Evolutionary conservation across 2,888 invertebrate genomes (phyloP).

Genomic region (Drosophila atroscutellata): DNA sequence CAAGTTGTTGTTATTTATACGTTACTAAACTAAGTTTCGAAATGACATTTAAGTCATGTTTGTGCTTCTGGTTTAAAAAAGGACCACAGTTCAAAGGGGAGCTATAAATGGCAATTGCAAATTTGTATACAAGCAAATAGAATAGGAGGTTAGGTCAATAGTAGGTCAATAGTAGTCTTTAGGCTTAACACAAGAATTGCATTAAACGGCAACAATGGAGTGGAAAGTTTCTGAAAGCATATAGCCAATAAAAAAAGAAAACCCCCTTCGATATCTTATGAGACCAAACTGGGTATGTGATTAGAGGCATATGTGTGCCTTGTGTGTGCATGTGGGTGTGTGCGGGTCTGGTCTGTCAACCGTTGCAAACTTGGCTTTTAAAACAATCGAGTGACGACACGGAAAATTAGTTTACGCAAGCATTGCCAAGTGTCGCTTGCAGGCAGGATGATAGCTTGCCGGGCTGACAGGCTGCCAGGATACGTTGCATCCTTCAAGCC

Average conservation of each 20-base stretch:
- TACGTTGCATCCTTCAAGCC: constrained; percentile 36
- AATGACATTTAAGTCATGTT: background rate
- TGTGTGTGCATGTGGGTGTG: constrained; percentile 15
- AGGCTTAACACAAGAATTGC: constrained; percentile 50
- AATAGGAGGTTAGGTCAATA: constrained; percentile 18
- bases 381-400: constrained; percentile 82
- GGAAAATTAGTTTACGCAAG: constrained; percentile 81
- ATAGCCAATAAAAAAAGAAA: constrained; percentile 4
- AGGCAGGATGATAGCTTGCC: constrained; percentile 25
- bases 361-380: constrained; percentile 67
- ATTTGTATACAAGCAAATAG: constrained; percentile 34
- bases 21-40: background rate
- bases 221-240: constrained; percentile 36
- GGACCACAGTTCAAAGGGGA: constrained; percentile 6
- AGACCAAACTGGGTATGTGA: constrained; percentile 11
- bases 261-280: constrained; percentile 62
- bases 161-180: constrained; percentile 1
- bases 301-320: constrained; percentile 27
- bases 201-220: constrained; percentile 52
- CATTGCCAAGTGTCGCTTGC: constrained; percentile 64
- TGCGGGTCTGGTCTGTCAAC: constrained; percentile 38
- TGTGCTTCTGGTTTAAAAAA: background rate
- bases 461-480: background rate
- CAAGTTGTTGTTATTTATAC: background rate
- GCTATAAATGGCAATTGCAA: constrained; percentile 29